These are phyloP conservation scores for Amphiprion clarkii DNA, from an alignment of 2,797 vertebrate species.

Conservation along the genomic window DNA sequence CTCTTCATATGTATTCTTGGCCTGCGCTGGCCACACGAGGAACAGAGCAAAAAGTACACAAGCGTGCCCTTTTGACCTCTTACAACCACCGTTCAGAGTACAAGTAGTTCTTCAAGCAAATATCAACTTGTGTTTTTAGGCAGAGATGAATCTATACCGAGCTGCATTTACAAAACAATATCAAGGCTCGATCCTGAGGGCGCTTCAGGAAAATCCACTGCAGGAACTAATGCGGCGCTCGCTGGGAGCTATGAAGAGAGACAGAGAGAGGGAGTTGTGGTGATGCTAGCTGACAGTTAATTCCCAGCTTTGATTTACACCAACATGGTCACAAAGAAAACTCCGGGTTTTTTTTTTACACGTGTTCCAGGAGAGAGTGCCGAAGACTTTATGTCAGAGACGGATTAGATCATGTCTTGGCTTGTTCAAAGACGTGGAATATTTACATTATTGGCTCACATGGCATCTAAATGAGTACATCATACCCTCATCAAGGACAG, in stretches of 20 bases:
- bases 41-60: slow-evolving; percentile 70
- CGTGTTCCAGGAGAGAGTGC: slow-evolving; percentile 54
- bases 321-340: slow-evolving; percentile 61
- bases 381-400: slow-evolving; percentile 65
- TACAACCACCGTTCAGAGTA: slow-evolving; percentile 32
- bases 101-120: slow-evolving; percentile 35
- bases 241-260: slow-evolving; percentile 52
- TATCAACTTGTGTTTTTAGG: slow-evolving; percentile 49
- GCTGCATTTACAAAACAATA: slow-evolving; percentile 66
- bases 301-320: slow-evolving; percentile 71
- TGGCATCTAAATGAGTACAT: slow-evolving; percentile 69
- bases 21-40: neutral
- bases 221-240: slow-evolving; percentile 49
- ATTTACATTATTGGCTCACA: slow-evolving; percentile 84
- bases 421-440: slow-evolving; percentile 81
- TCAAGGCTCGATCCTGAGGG: slow-evolving; percentile 55
- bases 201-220: slow-evolving; percentile 44
- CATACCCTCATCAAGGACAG: slow-evolving; percentile 68
- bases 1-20: slow-evolving; percentile 57
- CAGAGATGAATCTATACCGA: slow-evolving; percentile 46
- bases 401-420: slow-evolving; percentile 80
- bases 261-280: slow-evolving; percentile 49
- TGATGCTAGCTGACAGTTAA: slow-evolving; percentile 71
- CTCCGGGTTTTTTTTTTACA: slow-evolving; percentile 43
- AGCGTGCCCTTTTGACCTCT: slow-evolving; percentile 64